Evolutionary conservation across 2,113 vertebrate species (phyloP).

Genomic region (Dryoscopus gambensis): DNA sequence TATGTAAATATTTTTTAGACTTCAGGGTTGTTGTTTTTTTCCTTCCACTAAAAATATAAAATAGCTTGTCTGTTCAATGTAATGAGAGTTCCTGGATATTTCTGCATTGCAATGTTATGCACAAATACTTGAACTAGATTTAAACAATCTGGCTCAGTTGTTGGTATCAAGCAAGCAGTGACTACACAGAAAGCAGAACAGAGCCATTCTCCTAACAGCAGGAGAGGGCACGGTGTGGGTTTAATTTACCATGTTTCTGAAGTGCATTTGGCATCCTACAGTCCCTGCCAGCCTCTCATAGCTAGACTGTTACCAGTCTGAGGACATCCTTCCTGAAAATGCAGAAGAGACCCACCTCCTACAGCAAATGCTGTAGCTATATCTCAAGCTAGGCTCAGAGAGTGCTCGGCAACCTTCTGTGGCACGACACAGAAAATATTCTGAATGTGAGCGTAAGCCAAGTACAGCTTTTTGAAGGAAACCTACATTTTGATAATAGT

Average conservation of each 20-base stretch:
- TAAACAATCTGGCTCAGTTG: slow-evolving; percentile 1
- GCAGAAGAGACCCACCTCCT: not conserved
- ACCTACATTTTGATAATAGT: not conserved
- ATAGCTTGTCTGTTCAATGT: slow-evolving; percentile 21
- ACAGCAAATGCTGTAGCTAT: not conserved
- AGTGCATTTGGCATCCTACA: not conserved
- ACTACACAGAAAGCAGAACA: not conserved
- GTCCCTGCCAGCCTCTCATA: not conserved
- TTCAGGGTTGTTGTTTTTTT: not conserved
- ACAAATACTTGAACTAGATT: slow-evolving; percentile 13
- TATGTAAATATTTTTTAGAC: slow-evolving; percentile 63
- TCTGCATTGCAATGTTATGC: not conserved
- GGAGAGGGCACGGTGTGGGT: not conserved
- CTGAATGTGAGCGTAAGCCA: not conserved
- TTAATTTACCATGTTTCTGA: not conserved
- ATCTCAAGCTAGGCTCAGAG: not conserved
- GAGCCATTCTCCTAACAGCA: not conserved
- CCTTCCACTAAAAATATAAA: slow-evolving; percentile 32
- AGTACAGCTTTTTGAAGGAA: not conserved
- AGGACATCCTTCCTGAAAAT: not conserved
- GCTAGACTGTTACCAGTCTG: not conserved
- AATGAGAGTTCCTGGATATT: slow-evolving; percentile 13
- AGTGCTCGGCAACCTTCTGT: not conserved
- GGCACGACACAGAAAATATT: not conserved
- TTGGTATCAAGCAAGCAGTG: not conserved